Evolutionary conservation across 1,140 invertebrate species (phyloP), one percentile per base, ranked within the genome.

Genomic region (Hormaphis cornu): DNA sequence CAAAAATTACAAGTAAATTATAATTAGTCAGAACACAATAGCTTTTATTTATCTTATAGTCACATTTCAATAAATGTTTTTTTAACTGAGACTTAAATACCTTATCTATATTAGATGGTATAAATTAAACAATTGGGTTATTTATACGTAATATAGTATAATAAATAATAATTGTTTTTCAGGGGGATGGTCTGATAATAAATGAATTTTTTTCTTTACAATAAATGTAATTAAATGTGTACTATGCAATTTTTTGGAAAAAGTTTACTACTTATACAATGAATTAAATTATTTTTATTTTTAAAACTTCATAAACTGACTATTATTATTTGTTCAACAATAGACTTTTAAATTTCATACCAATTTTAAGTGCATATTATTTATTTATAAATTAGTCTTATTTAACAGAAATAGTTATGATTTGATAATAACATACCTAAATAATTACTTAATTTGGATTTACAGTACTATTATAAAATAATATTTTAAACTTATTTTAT

Each of bases 261-360:
- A n/a, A n/a, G 24, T 40, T 40, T 20, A 58, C 35, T 58, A 58
- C 54, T 40, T 58, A 56, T 40, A 58, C 16, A 35, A 22, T 56
- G 22, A 18, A 37, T 42, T n/a, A n/a, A 42, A 10, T 22, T 37
- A 6, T 16, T 56, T 42, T 16, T 2, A 5, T 35, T 37, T 30
- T 30, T 53, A 9, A 12, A n/a, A 52, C n/a, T n/a, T n/a, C n/a
- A n/a, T n/a, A n/a, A n/a, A n/a, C n/a, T n/a, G n/a, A n/a, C n/a
- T n/a, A n/a, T n/a, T n/a, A n/a, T n/a, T n/a, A n/a, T n/a, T n/a
- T n/a, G n/a, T n/a, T n/a, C n/a, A n/a, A n/a, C n/a, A n/a, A n/a
- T n/a, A n/a, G n/a, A n/a, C n/a, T n/a, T n/a, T n/a, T n/a, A n/a
- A n/a, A n/a, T n/a, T n/a, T n/a, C n/a, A n/a, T n/a, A n/a, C n/a